Evolutionary conservation across 2,797 vertebrate genomes (phyloP).

Genomic region (Rhinogobio ventralis): DNA sequence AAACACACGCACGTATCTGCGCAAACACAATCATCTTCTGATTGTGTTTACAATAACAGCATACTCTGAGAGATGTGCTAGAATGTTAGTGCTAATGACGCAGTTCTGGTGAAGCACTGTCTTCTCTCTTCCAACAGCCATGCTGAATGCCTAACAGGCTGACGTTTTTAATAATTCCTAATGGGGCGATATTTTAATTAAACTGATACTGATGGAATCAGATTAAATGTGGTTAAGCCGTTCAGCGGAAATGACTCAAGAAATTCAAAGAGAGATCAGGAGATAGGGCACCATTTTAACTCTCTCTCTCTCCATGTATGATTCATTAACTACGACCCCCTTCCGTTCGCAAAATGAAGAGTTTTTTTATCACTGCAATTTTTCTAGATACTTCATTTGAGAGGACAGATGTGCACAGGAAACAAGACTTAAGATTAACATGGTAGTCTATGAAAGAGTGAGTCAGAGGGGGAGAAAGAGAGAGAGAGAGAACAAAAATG

Average conservation of each 20-base stretch:
- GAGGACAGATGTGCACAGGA: conserved; percentile 44
- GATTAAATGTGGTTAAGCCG: conserved; percentile 59
- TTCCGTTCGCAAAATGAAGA: conserved; percentile 75
- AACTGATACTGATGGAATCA: conserved; percentile 63
- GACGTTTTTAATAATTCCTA: conserved; percentile 64
- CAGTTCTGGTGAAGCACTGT: conserved; percentile 24
- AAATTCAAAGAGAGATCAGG: conserved; percentile 69
- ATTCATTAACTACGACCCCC: conserved; percentile 72
- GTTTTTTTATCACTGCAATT: conserved; percentile 78
- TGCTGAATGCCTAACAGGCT: conserved; percentile 53
- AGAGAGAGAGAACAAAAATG: conserved; percentile 43
- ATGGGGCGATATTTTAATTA: conserved; percentile 63
- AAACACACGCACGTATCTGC: background rate
- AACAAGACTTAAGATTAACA: conserved; percentile 51
- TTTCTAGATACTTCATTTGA: conserved; percentile 67
- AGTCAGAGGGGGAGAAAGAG: conserved; percentile 47
- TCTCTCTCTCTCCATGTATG: conserved; percentile 45
- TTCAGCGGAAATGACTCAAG: conserved; percentile 67
- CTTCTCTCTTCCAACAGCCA: conserved; percentile 41
- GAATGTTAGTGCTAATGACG: conserved; percentile 48
- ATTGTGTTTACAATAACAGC: conserved; percentile 1
- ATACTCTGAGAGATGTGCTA: background rate
- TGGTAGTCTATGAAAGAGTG: conserved; percentile 16
- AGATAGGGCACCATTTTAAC: conserved; percentile 67
- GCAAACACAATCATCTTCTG: background rate